Evolutionary conservation across 1,140 invertebrate species (phyloP).

Genomic region (Drosophila sulfurigaster): DNA sequence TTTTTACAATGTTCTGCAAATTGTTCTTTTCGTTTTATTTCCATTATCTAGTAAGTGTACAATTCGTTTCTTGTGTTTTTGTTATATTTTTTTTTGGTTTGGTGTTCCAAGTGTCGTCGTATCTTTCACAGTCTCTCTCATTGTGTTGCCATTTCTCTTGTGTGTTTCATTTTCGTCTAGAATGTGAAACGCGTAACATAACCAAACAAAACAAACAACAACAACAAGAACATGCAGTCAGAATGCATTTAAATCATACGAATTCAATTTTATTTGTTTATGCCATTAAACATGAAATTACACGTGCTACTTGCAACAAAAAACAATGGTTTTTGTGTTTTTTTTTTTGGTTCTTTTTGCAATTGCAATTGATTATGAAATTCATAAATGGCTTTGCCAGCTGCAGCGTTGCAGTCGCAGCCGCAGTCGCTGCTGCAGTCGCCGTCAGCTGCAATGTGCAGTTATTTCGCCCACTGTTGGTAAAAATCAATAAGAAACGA

Average conservation of each 20-base stretch:
- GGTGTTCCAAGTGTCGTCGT: slow-evolving; percentile 56
- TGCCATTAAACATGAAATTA: slow-evolving; percentile 15
- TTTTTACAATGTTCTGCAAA: slow-evolving; percentile 49
- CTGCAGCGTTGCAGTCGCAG: neutral
- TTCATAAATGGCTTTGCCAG: slow-evolving; percentile 30
- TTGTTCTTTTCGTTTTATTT: slow-evolving; percentile 44
- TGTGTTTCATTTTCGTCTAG: slow-evolving; percentile 43
- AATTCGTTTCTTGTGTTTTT: neutral
- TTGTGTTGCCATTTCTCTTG: slow-evolving; percentile 50
- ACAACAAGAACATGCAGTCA: slow-evolving; percentile 44
- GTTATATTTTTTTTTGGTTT: slow-evolving; percentile 35
- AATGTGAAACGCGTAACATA: slow-evolving; percentile 38
- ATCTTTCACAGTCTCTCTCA: slow-evolving; percentile 37
- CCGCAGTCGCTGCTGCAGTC: too few relatives aligned
- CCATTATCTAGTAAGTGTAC: slow-evolving; percentile 66
- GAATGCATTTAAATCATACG: slow-evolving; percentile 35
- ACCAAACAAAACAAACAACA: slow-evolving; percentile 27
- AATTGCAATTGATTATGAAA: slow-evolving; percentile 69
- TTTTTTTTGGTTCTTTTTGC: slow-evolving; percentile 1
- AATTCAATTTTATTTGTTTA: slow-evolving; percentile 1
- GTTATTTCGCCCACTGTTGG: slow-evolving; percentile 46
- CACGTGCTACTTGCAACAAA: slow-evolving; percentile 18
- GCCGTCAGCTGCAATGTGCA: slow-evolving; percentile 48
- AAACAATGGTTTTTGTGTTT: slow-evolving; percentile 4
- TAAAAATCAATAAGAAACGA: slow-evolving; percentile 74